Evolutionary conservation across 2,797 vertebrate genomes (phyloP).

Genomic region (Helarctos malayanus): DNA sequence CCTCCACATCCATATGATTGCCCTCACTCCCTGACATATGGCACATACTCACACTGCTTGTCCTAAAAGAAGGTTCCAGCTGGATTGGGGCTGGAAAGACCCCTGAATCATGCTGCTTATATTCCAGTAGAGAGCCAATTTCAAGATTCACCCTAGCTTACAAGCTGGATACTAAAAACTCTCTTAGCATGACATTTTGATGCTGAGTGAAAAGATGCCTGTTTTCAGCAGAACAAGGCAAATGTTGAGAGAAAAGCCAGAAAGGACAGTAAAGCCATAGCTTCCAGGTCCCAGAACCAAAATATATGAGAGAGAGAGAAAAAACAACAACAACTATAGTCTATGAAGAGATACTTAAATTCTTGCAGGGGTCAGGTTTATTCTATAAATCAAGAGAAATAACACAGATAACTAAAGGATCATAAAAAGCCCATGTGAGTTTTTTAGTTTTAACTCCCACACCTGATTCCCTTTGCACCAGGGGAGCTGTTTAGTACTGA

Average conservation of each 20-base stretch:
- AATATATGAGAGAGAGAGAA: background rate
- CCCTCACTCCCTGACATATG: background rate
- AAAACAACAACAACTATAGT: background rate
- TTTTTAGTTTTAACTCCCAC: background rate
- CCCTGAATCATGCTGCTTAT: background rate
- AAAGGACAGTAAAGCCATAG: background rate
- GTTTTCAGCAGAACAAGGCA: background rate
- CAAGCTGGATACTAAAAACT: conserved; percentile 39
- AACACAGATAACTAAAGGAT: background rate
- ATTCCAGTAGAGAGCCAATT: conserved; percentile 6
- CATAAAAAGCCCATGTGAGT: background rate
- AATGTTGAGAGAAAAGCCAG: conserved; percentile 11
- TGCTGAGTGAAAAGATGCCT: background rate
- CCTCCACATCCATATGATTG: background rate
- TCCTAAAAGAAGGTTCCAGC: conserved; percentile 30
- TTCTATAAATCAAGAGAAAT: conserved; percentile 59
- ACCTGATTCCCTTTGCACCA: background rate
- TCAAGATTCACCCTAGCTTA: conserved; percentile 27
- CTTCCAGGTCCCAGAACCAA: background rate
- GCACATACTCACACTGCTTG: background rate
- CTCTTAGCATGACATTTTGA: conserved; percentile 32
- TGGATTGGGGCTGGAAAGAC: conserved; percentile 35
- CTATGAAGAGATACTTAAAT: conserved; percentile 3
- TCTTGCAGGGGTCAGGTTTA: background rate
- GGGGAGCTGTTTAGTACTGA: background rate